A percentile compares a stretch with the other conserved stretches of the same genome.
phyloP scores from a whole-genome alignment of 2,797 vertebrate genomes.

The Gila robusta region DNA sequence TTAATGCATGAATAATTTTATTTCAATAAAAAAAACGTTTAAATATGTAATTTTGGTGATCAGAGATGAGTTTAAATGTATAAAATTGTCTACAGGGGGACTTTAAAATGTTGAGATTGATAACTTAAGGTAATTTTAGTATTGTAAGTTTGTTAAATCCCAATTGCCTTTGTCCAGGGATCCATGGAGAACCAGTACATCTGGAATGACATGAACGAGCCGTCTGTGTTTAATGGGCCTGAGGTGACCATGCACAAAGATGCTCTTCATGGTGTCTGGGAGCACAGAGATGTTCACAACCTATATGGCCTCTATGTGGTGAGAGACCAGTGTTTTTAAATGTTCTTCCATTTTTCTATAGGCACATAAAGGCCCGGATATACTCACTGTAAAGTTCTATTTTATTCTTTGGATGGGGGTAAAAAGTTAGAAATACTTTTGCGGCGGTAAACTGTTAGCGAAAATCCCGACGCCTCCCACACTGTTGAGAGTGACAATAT shows the following conservation, averaged over 20 bases:
- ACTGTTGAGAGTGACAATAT: no score
- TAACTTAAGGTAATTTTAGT: neutral
- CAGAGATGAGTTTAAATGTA: no score
- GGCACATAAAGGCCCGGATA: neutral
- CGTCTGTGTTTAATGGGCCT: conserved; percentile 92
- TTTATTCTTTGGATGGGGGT: neutral
- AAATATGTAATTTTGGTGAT: no score
- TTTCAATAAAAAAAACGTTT: no score
- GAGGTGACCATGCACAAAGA: conserved; percentile 98
- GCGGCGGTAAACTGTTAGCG: neutral
- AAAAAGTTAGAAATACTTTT: neutral
- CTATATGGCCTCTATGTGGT: conserved; percentile 95
- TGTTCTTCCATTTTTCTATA: neutral
- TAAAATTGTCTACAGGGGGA: no score
- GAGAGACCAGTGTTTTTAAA: conserved; percentile 58
- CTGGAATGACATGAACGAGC: conserved; percentile 98
- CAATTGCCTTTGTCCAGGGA: conserved; percentile 75
- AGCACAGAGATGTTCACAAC: conserved; percentile 93
- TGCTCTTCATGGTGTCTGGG: conserved; percentile 87
- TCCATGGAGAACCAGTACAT: conserved; percentile 86
- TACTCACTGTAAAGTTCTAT: neutral
- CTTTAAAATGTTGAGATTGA: neutral
- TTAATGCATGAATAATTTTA: no score
- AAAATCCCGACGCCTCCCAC: neutral
- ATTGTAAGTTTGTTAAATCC: neutral